Percentiles rank a stretch among this genome's conserved stretches.
Conservation (phyloP, 37 sponge, comb jelly and placozoan species). For the Bolinopsis microptera region DNA sequence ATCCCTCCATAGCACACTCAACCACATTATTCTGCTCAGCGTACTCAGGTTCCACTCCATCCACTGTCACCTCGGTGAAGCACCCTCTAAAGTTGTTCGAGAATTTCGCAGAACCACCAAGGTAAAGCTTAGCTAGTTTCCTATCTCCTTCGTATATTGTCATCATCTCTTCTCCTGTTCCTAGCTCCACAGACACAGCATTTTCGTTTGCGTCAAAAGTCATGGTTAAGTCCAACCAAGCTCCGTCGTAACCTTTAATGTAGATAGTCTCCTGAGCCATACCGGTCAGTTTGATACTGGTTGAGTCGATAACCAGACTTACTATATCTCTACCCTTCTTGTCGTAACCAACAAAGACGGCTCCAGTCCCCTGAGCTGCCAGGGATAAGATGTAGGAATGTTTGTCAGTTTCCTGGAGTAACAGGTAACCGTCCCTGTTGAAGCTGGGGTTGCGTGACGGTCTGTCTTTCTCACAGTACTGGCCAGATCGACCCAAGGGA, state of each 20-base stretch:
- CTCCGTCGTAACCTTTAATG: slow-evolving; percentile 5
- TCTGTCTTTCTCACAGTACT: not conserved
- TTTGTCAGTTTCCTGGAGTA: not conserved
- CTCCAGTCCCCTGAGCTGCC: not conserved
- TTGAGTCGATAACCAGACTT: not conserved
- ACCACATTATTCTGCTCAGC: not conserved
- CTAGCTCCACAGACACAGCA: not conserved
- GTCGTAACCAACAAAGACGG: not conserved
- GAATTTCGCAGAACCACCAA: not conserved
- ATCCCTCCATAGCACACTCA: slow-evolving; percentile 4
- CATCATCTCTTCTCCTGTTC: not conserved
- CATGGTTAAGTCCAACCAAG: slow-evolving; percentile 16
- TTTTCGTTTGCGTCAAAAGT: not conserved
- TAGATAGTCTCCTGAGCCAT: not conserved
- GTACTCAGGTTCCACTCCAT: not conserved
- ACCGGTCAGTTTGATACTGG: not conserved
- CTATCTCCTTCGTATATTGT: not conserved
- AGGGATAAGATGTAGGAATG: not conserved
- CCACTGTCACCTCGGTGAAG: not conserved
- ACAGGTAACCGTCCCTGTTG: not conserved
- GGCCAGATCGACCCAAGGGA: not conserved
- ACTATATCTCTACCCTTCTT: not conserved
- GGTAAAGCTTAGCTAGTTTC: not conserved
- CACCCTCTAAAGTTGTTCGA: not conserved
- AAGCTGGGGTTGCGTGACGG: slow-evolving; percentile 8